Percentiles rank a stretch among this genome's conserved stretches.
Conservation (phyloP, 2,888 invertebrate genomes). For the Xanthorhoe designata region DNA sequence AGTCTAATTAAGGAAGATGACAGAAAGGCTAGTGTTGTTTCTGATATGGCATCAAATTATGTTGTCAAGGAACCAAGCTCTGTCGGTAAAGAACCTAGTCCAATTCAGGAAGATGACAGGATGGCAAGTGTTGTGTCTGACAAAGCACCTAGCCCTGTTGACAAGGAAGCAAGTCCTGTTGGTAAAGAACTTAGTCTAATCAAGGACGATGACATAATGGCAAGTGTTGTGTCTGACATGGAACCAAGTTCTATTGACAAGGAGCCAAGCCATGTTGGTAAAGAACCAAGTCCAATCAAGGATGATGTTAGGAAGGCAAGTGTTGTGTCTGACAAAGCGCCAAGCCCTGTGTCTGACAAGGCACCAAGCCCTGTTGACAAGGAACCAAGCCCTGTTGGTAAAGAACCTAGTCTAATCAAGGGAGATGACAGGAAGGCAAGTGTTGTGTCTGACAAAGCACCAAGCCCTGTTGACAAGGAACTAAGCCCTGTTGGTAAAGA, state of each 20-base stretch:
- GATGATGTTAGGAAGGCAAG: conserved; percentile 21
- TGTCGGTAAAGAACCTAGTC: background rate
- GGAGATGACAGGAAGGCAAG: conserved; percentile 9
- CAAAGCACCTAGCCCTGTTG: conserved; percentile 24
- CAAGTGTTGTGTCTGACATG: conserved; percentile 11
- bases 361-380: conserved; percentile 6
- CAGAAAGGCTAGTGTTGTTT: background rate
- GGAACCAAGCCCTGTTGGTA: background rate
- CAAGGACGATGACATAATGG: conserved; percentile 16
- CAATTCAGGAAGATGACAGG: background rate
- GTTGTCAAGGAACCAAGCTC: background rate
- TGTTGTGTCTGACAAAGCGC: conserved; percentile 27
- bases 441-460: conserved; percentile 2
- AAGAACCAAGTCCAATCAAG: background rate
- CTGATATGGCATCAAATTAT: background rate
- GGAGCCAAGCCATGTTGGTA: conserved; percentile 9
- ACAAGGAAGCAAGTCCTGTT: conserved; percentile 5
- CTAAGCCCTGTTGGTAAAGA: conserved; percentile 26
- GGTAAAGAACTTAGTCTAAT: conserved; percentile 11
- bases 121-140: conserved; percentile 1
- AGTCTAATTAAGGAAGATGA: background rate
- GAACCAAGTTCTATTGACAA: background rate
- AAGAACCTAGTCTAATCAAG: conserved; percentile 17
- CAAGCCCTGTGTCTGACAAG: conserved; percentile 22
- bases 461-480: conserved; percentile 26